Evolutionary conservation across 1,140 invertebrate genomes (phyloP).

Genomic region (Brachionus paranguensis): DNA sequence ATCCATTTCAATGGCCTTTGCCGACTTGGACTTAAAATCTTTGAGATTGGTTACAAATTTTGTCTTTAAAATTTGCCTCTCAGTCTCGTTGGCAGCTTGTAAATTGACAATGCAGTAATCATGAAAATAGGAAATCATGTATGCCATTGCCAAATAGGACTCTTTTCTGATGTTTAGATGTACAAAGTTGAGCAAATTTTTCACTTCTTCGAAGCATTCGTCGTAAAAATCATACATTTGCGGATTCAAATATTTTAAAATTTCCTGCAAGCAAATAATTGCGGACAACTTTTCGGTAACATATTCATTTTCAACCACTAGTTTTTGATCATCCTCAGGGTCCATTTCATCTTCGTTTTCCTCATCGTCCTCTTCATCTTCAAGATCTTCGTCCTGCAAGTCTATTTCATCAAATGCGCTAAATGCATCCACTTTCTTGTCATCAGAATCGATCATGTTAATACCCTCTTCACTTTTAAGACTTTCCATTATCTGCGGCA

Average conservation of each 20-base stretch:
- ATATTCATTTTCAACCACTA: constrained; percentile 25
- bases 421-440: constrained; percentile 25
- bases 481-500: constrained; percentile 22
- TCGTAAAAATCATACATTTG: constrained; percentile 25
- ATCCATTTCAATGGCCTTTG: constrained; percentile 25
- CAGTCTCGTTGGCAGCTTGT: background rate
- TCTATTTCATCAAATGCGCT: constrained; percentile 39
- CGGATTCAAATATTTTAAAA: constrained; percentile 16
- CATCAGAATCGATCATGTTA: constrained; percentile 17
- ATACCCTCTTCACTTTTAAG: constrained; percentile 27
- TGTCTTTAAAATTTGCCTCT: background rate
- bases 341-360: constrained; percentile 16
- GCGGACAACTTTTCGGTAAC: constrained; percentile 26
- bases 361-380: constrained; percentile 23
- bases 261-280: constrained; percentile 18
- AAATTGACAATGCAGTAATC: constrained; percentile 27
- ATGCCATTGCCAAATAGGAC: constrained; percentile 17
- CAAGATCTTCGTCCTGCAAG: constrained; percentile 27
- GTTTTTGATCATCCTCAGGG: constrained; percentile 8
- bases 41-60: constrained; percentile 2
- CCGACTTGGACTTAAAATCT: constrained; percentile 16
- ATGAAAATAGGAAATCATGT: constrained; percentile 31
- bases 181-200: background rate
- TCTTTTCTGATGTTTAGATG: constrained; percentile 39
- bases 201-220: constrained; percentile 18